Base-by-base conservation (phyloP, 2,888 invertebrate genomes). In the Ramazzottius varieornatus region DNA sequence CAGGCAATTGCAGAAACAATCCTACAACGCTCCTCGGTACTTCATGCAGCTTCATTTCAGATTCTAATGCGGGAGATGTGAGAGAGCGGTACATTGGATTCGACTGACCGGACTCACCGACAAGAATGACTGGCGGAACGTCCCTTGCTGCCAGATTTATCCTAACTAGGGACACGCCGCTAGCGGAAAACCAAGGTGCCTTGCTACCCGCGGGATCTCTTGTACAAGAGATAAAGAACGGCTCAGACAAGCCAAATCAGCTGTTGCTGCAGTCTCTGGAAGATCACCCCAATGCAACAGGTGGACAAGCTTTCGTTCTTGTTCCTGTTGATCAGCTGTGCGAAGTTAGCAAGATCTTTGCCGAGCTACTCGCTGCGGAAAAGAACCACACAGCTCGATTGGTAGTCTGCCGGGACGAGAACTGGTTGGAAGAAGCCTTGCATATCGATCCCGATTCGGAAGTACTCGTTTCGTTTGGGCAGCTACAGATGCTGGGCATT, bases 381-480 rank as follows among this genome's bases (percentile, higher is more conserved):
- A 54, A 54, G 29, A 8, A 54, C 16, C 29, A n/a, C 29, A 16
- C 4, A 8, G 4, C 24, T 8, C 54, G 54, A 4, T 24, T 54
- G 54, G 20, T 54, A 24, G 54, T 54, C 8, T 13, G 20, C 13
- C 54, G 54, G 4, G 54, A 54, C 54, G 54, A 54, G 29, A 54
- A 54, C 24, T 54, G 54, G 54, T 24, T 54, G 13, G 54, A 54
- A 54, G 54, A 54, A 54, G 54, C 54, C 20, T 40, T 40, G 40
- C 20, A 20, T 40, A 20, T 40, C 20, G 8, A 40, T 40, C 8
- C 8, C 20, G 54, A 54, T 24, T n/a, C 54, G n/a, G 54, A 54
- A 24, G 54, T 54, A 8, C 29, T 54, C n/a, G 54, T 54, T 16
- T n/a, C 54, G 20, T 13, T 16, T 4, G 54, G 54, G 29, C n/a